phyloP scores from a whole-genome alignment of 2,113 vertebrate species.

The Macaca fascicularis region DNA sequence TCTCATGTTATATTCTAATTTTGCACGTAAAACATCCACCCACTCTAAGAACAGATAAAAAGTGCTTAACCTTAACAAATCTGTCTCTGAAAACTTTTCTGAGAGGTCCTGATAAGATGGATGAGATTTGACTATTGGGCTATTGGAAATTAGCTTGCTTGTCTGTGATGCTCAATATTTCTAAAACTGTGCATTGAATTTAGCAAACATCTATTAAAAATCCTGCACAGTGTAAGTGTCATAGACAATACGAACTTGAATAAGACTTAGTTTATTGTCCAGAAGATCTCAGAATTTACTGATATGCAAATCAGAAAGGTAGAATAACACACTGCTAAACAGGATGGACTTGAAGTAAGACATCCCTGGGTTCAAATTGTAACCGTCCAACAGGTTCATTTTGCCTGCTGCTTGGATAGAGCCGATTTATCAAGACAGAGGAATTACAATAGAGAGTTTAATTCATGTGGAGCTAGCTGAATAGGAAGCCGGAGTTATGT shows the following conservation, averaged over 20 bases:
- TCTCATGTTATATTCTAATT: conserved; percentile 65
- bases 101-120: conserved; percentile 28
- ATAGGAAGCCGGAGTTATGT: too few relatives aligned
- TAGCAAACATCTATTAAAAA: neutral
- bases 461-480: too few relatives aligned
- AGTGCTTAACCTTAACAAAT: conserved; percentile 55
- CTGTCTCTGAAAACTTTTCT: conserved; percentile 20
- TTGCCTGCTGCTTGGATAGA: too few relatives aligned
- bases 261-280: neutral
- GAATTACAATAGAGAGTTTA: too few relatives aligned
- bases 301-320: neutral
- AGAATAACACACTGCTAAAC: neutral
- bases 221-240: neutral
- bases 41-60: conserved; percentile 46
- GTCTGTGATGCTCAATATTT: neutral
- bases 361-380: neutral
- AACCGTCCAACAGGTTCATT: too few relatives aligned
- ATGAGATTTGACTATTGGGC: neutral
- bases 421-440: too few relatives aligned
- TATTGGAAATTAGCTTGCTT: neutral
- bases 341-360: neutral
- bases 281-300: neutral
- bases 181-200: neutral
- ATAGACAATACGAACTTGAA: neutral
- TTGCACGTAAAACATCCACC: conserved; percentile 49